Conservation (phyloP, 1,140 invertebrate genomes). For the Oedothorax gibbosus region DNA sequence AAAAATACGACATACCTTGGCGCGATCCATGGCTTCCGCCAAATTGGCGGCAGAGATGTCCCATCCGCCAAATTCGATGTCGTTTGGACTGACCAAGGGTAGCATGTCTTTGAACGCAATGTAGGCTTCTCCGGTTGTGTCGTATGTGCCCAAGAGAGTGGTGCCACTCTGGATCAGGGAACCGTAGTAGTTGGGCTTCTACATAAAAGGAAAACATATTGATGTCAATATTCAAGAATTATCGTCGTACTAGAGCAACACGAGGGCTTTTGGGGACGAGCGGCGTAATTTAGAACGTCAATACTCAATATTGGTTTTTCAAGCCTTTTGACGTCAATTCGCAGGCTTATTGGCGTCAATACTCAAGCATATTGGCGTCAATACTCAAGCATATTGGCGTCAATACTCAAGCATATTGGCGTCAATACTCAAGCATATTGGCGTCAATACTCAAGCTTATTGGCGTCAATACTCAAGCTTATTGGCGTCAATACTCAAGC, state of each 20-base stretch:
- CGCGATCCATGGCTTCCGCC: slow-evolving; percentile 85
- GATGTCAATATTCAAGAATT: neutral
- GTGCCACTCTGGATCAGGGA: slow-evolving; percentile 92
- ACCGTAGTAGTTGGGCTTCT: slow-evolving; percentile 89
- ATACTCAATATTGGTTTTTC: neutral
- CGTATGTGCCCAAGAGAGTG: slow-evolving; percentile 79
- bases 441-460: no score
- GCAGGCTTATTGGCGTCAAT: no score
- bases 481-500: no score
- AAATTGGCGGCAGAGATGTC: slow-evolving; percentile 90
- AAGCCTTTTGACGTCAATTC: no score
- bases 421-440: no score
- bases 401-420: no score
- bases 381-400: no score
- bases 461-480: no score
- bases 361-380: no score
- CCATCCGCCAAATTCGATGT: slow-evolving; percentile 94
- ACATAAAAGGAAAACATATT: slow-evolving; percentile 52
- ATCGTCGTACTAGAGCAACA: no score
- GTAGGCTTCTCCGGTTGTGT: slow-evolving; percentile 79
- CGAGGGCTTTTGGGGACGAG: no score
- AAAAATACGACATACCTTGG: slow-evolving; percentile 66
- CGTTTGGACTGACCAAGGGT: slow-evolving; percentile 90
- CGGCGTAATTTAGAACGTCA: no score
- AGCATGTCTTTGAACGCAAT: slow-evolving; percentile 84